These are phyloP conservation scores for Drosophila triauraria DNA, from an alignment of 1,140 invertebrate species.

Conservation along the genomic window DNA sequence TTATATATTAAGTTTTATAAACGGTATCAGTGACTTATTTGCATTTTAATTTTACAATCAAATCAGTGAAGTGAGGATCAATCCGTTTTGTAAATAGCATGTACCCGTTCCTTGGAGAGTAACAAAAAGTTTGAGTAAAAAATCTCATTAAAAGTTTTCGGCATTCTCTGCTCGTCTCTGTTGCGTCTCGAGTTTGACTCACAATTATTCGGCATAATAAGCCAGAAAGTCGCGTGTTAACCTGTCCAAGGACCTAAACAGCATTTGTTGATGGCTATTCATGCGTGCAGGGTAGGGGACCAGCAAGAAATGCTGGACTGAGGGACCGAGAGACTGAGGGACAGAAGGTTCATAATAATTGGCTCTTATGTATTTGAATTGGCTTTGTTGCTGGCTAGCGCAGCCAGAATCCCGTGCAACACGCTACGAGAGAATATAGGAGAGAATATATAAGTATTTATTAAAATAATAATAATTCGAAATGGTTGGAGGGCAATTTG, in stretches of 20 bases:
- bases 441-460: constrained; percentile 3
- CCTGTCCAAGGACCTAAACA: constrained; percentile 52
- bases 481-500: background rate
- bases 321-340: constrained; percentile 6
- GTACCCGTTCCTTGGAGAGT: constrained; percentile 14
- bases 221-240: constrained; percentile 50
- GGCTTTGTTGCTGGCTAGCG: constrained; percentile 33
- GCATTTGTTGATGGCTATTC: constrained; percentile 37
- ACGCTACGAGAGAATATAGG: constrained; percentile 23
- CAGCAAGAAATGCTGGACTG: constrained; percentile 5
- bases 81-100: background rate
- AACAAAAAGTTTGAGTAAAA: constrained; percentile 53
- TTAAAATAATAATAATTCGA: constrained; percentile 17
- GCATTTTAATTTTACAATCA: background rate
- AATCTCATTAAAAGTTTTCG: constrained; percentile 81
- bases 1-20: too few relatives aligned
- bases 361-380: constrained; percentile 50
- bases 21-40: background rate
- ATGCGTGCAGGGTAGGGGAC: constrained; percentile 28
- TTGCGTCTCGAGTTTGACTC: constrained; percentile 57
- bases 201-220: constrained; percentile 68
- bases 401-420: constrained; percentile 59
- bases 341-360: constrained; percentile 52
- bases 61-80: background rate
- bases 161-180: constrained; percentile 57